Base-by-base conservation (phyloP, 2,888 invertebrate species). In the Melanchra persicariae region DNA sequence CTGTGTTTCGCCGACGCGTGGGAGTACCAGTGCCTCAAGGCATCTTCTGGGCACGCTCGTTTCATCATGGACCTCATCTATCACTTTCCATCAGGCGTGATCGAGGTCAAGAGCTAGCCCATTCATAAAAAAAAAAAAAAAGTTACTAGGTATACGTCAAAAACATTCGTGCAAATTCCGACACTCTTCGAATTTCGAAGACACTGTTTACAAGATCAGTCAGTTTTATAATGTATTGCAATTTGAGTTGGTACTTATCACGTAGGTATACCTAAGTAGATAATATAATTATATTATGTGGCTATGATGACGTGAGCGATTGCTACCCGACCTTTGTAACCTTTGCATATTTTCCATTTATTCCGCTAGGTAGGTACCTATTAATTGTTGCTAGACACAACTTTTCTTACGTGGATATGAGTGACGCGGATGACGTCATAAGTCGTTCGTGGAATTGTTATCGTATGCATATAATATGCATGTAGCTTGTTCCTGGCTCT, bases 331-430 rank as follows among this genome's bases (percentile, higher is more conserved):
- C 57, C 70, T 51, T n/a, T 30, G 5, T 57, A 8, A 57, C 37
- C 51, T 40, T 57, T 30, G 43, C 26, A 70, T 55, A 61, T 70
- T 77, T 57, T 57, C 70, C 51, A 17, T 70, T 24, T n/a, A 43
- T 4, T 22, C 15, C 30, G 8, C 5, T 26, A 59, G 45, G 22
- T 6, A 47, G 3, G 6, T 47, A 30, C 0, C 4, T 51, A 43
- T 1, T 74, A 57, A 45, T 66, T 75, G 19, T 58, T 52, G 26
- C 26, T 66, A 19, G 26, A 26, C 12, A 49, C 10, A 3, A 22
- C 5, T 34, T 57, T 43, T 55, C 15, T 47, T 47, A 19, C 10
- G 10, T 45, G 15, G 6, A 54, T 73, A 30, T 10, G 49, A 5
- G 26, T 55, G 24, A 47, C 19, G 54, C 12, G 12, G 8, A 24